Evolutionary conservation across 2,113 vertebrate genomes (phyloP), one percentile per base, ranked within the genome.

Genomic region (Parotia lawesii): DNA sequence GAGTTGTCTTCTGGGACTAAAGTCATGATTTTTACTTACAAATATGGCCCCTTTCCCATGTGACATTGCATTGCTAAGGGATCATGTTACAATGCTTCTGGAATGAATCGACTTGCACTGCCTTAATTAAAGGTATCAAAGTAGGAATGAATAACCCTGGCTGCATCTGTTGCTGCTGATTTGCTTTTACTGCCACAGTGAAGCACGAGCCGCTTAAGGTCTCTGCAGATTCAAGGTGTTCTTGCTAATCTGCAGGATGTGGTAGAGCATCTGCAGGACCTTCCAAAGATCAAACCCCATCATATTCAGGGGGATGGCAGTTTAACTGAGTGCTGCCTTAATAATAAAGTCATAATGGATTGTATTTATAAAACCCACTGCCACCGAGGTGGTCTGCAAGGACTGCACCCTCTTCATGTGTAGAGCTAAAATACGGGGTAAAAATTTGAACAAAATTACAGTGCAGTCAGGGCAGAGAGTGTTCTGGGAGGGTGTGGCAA

Each of bases 111-210:
- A 37, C 82, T 94, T 85, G 76, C 94, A 86, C 82, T 67, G 51
- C 85, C 80, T 93, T 96, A 94, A 94, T 96, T 94, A 88, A 85
- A 91, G 65, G 33, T 85, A 83, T 87, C 64, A 60, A 64, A 95
- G 85, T 56, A 74, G 82, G 44, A 85, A 79, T 24, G 35, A 89
- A 40, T 87, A 83, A 56, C 47, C 47, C 11, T 29, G 33, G 44
- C 58, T 67, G 71, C 75, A 69, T 95, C 81, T 94, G 84, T 66
- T 80, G 88, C 60, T 87, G 85, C 54, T 87, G 89, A 56, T 89
- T 88, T 66, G 87, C 37, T 81, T 70, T 92, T 57, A 27, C 45
- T 87, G 19, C 35, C 2, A 0, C 23, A 20, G 54, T 17, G 11
- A 3, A 42, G 58, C 1, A 3, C 0, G 0, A 76, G 45, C 57